Evolutionary conservation across 2,113 vertebrate genomes (phyloP).

Genomic region (Irena cyanogastra): DNA sequence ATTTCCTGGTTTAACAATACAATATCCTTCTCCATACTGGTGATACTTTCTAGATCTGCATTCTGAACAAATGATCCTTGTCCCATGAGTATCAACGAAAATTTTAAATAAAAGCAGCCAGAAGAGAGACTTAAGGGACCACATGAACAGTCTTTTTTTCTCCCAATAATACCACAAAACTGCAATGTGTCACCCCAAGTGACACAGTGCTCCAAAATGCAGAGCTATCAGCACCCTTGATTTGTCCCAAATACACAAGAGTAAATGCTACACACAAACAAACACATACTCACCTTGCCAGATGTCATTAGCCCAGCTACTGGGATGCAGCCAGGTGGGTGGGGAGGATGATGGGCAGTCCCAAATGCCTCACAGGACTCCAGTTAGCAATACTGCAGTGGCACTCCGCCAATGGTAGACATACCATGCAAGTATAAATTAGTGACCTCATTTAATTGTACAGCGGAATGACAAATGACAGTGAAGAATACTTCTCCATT

Average conservation of each 20-base stretch:
- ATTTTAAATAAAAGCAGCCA: not conserved
- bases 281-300: not conserved
- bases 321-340: accelerated
- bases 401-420: not conserved
- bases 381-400: not conserved
- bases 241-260: accelerated
- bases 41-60: not conserved
- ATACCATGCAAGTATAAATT: not conserved
- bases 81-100: not conserved
- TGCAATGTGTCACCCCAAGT: not conserved
- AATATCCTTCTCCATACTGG: not conserved
- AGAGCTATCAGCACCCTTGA: not conserved
- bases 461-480: not conserved
- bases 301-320: not conserved
- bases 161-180: not conserved
- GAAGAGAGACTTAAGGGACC: not conserved
- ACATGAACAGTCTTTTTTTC: not conserved
- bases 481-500: not conserved
- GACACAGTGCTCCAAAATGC: not conserved
- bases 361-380: not conserved
- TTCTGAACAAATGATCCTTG: not conserved
- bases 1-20: not conserved
- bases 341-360: not conserved
- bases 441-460: not conserved
- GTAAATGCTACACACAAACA: not conserved